Conservation (phyloP, 2,888 invertebrate genomes). For the Abrostola triplasia region DNA sequence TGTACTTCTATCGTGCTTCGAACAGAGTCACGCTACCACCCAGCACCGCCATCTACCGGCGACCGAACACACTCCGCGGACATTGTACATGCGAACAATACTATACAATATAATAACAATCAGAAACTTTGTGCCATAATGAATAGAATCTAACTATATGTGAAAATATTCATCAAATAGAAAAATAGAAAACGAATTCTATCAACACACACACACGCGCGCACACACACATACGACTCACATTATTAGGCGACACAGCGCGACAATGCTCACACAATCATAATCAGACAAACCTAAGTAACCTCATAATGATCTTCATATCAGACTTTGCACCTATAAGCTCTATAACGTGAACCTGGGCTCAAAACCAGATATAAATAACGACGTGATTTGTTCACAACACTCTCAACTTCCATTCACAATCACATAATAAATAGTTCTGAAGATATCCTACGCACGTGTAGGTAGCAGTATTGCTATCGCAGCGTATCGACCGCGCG, state of each 20-base stretch:
- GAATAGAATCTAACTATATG: constrained; percentile 1
- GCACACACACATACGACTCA: not conserved
- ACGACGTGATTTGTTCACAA: not conserved
- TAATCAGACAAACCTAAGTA: not conserved
- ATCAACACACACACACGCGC: constrained; percentile 1
- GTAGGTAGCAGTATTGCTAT: constrained; percentile 8
- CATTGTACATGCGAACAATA: not conserved
- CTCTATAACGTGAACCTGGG: not conserved
- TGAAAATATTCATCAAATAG: constrained; percentile 17
- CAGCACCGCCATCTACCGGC: not conserved
- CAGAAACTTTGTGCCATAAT: constrained; percentile 6
- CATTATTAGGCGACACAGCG: not conserved
- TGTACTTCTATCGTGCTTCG: not conserved
- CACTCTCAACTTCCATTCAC: not conserved
- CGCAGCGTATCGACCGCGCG: constrained; percentile 1
- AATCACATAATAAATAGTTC: not conserved
- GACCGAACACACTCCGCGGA: not conserved
- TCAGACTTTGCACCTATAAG: not conserved
- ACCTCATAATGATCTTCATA: not conserved
- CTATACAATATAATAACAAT: constrained; percentile 6
- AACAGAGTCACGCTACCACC: not conserved
- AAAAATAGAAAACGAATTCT: constrained; percentile 30
- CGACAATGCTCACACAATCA: not conserved
- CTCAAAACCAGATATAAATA: not conserved
- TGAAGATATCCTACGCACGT: not conserved